Percentiles rank a stretch among this genome's conserved stretches.
These are phyloP conservation scores for Oreochromis tanganicae DNA, from an alignment of 2,113 vertebrate species.

Conservation along the genomic window DNA sequence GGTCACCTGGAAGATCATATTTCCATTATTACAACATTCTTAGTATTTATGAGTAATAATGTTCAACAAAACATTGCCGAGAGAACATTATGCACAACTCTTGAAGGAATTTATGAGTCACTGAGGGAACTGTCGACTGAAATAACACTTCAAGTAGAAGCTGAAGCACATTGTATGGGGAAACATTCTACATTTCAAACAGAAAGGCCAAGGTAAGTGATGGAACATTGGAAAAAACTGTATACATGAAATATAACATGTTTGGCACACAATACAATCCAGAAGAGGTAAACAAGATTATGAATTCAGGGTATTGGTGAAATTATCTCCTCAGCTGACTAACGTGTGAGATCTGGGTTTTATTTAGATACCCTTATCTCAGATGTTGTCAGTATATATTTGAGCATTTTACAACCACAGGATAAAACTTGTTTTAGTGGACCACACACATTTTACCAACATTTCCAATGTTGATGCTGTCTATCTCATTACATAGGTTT, in stretches of 20 bases:
- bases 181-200: background rate
- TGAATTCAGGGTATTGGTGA: rapidly evolving
- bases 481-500: background rate
- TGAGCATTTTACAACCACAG: background rate
- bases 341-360: background rate
- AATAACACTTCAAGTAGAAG: background rate
- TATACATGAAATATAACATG: background rate
- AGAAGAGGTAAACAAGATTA: background rate
- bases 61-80: background rate
- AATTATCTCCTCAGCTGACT: background rate
- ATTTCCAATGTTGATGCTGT: background rate
- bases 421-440: background rate
- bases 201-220: background rate
- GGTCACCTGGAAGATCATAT: background rate
- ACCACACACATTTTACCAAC: rapidly evolving
- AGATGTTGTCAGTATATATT: background rate
- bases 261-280: rapidly evolving
- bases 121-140: background rate
- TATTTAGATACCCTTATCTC: background rate
- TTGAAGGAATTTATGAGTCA: background rate
- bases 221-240: rapidly evolving
- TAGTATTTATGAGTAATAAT: background rate
- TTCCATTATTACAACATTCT: background rate
- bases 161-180: background rate
- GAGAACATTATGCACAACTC: background rate